phyloP scores from a whole-genome alignment of 2,113 vertebrate species.

The Puntigrus tetrazona region DNA sequence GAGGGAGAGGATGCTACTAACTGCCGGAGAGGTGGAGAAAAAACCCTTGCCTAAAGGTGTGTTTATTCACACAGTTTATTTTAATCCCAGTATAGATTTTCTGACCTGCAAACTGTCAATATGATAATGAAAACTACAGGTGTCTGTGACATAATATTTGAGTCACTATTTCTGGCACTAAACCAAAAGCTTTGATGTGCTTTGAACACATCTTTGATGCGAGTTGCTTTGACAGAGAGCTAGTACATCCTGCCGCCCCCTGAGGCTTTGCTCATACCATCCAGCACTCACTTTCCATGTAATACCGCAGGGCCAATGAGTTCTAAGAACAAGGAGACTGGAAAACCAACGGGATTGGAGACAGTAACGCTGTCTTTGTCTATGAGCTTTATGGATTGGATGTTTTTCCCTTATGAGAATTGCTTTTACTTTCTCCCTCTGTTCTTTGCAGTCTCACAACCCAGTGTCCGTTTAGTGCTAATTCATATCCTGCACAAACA shows the following conservation, averaged over 20 bases:
- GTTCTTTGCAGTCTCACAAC: slow-evolving; percentile 22
- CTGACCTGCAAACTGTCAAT: no score
- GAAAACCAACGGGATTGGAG: slow-evolving; percentile 32
- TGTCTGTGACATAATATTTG: neutral
- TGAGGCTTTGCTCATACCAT: neutral
- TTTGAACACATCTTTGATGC: neutral
- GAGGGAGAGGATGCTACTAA: slow-evolving; percentile 72
- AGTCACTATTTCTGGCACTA: neutral
- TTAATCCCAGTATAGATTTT: neutral
- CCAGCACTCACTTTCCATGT: slow-evolving; percentile 10
- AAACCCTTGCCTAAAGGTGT: slow-evolving; percentile 83
- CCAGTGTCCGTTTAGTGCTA: slow-evolving; percentile 30
- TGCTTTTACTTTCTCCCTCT: slow-evolving; percentile 17
- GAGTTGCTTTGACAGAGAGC: neutral
- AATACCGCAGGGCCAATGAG: neutral
- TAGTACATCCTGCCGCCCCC: neutral
- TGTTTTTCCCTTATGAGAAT: slow-evolving; percentile 24
- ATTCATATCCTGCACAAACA: slow-evolving; percentile 12
- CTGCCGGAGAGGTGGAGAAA: slow-evolving; percentile 75
- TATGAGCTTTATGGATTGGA: slow-evolving; percentile 12
- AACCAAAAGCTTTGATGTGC: slow-evolving; percentile 10
- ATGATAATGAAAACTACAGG: neutral
- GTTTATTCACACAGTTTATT: neutral
- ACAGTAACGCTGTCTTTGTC: neutral
- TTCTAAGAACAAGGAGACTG: slow-evolving; percentile 19